Evolutionary conservation across 1,140 invertebrate genomes (phyloP).

Genomic region (Tetraneura akinire): DNA sequence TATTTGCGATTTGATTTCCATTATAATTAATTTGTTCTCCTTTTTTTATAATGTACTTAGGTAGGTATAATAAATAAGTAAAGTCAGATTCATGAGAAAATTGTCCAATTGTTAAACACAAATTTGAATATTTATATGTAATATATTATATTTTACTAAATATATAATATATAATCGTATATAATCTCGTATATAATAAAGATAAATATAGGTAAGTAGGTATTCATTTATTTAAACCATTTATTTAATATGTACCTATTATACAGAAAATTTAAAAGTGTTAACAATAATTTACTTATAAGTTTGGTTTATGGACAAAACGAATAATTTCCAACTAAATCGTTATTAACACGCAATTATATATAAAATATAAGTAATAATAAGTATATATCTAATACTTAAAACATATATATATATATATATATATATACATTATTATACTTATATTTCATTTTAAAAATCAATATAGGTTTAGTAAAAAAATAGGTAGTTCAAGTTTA

Average conservation of each 20-base stretch:
- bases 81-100: background rate
- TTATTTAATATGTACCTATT: too few relatives aligned
- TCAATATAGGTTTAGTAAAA: constrained; percentile 5
- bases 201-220: too few relatives aligned
- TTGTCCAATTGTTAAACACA: background rate
- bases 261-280: too few relatives aligned
- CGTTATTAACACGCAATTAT: constrained; percentile 29
- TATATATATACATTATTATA: background rate
- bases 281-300: background rate
- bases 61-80: background rate
- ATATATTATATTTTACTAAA: background rate
- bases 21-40: constrained; percentile 2
- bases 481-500: too few relatives aligned
- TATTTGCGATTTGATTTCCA: background rate
- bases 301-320: constrained; percentile 26
- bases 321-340: constrained; percentile 1
- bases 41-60: too few relatives aligned
- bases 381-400: background rate
- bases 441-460: background rate
- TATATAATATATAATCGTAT: background rate
- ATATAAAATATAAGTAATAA: too few relatives aligned
- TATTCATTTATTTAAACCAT: too few relatives aligned
- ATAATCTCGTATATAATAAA: too few relatives aligned
- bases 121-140: background rate
- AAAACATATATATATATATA: background rate